phyloP scores from a whole-genome alignment of 2,888 invertebrate species.

The Desoria tigrina region DNA sequence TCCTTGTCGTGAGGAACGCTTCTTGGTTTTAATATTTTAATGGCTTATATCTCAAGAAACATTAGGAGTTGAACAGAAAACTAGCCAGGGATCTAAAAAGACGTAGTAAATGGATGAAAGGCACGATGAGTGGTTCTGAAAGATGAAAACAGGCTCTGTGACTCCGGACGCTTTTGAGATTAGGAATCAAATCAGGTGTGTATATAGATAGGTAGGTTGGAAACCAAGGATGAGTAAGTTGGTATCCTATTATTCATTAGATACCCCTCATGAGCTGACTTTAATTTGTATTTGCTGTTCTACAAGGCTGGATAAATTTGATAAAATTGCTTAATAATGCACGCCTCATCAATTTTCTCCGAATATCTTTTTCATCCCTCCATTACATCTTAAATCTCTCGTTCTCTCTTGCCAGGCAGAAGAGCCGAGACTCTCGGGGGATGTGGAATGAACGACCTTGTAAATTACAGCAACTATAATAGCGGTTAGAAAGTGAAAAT shows the following conservation, averaged over 20 bases:
- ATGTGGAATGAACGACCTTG: constrained; percentile 4
- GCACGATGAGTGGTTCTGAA: too few relatives aligned
- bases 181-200: constrained; percentile 11
- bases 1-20: too few relatives aligned
- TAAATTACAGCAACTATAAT: constrained; percentile 2
- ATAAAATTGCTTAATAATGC: constrained; percentile 23
- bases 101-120: too few relatives aligned
- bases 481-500: too few relatives aligned
- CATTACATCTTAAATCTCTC: neutral
- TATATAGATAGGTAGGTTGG: constrained; percentile 24
- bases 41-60: neutral
- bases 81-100: too few relatives aligned
- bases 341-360: constrained; percentile 21
- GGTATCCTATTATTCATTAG: constrained; percentile 1
- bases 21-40: neutral
- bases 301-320: constrained; percentile 18
- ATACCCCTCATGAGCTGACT: neutral
- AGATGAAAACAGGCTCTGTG: too few relatives aligned
- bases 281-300: constrained; percentile 16
- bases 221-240: neutral
- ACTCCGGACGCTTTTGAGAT: too few relatives aligned
- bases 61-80: neutral
- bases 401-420: neutral
- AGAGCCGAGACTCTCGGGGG: neutral
- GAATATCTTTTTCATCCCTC: neutral